Percentiles rank a stretch among this genome's conserved stretches.
These are phyloP conservation scores for Bombus confusus DNA, from an alignment of 1,140 invertebrate genomes.

Conservation along the genomic window DNA sequence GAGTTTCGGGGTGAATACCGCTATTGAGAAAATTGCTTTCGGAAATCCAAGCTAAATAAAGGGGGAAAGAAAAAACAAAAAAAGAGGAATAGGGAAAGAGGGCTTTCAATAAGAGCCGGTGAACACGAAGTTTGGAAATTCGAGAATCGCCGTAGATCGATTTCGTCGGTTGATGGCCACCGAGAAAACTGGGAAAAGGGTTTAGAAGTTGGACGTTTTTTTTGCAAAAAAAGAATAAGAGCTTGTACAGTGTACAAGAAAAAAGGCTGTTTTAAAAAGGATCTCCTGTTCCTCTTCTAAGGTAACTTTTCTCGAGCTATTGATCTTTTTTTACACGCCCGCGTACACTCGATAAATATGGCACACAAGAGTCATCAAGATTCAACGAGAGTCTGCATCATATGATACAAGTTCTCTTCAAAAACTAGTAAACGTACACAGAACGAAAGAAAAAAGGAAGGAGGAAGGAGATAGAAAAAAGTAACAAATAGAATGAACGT, in stretches of 20 bases:
- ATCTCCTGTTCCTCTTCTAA: not conserved
- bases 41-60: not conserved
- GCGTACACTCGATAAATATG: not conserved
- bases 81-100: too few species aligned
- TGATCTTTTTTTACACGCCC: not conserved
- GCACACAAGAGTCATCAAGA: not conserved
- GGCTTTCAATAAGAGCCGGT: not conserved
- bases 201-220: too few species aligned
- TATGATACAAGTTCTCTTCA: not conserved
- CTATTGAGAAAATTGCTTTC: not conserved
- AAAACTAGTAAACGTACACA: too few species aligned
- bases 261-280: not conserved
- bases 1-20: not conserved
- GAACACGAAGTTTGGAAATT: not conserved
- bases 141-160: not conserved
- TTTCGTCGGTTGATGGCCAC: too few species aligned
- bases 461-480: not conserved
- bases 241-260: not conserved
- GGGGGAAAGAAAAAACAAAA: not conserved
- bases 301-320: not conserved
- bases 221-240: not conserved
- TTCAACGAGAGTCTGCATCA: not conserved
- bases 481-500: not conserved
- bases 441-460: too few species aligned
- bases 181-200: too few species aligned